Evolutionary conservation across 2,797 vertebrate genomes (phyloP).

Genomic region (Phrynocephalus vlangalii): DNA sequence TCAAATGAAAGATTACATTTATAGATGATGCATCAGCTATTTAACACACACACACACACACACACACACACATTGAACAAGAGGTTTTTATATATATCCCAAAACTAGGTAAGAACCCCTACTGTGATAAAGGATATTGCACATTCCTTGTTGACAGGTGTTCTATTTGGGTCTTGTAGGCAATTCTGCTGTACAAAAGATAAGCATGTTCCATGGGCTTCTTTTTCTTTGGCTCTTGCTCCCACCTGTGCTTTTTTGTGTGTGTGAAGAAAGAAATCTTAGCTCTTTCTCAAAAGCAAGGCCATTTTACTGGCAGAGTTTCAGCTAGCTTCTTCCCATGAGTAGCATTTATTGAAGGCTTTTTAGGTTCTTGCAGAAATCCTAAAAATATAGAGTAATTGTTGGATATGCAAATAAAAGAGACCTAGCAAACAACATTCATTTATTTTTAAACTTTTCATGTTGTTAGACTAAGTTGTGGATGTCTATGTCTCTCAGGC

Average conservation of each 20-base stretch:
- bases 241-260: background rate
- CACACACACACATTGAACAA: conserved; percentile 8
- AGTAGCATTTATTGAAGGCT: conserved; percentile 9
- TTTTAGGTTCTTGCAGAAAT: background rate
- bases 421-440: conserved; percentile 1
- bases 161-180: conserved; percentile 23
- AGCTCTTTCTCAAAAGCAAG: background rate
- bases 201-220: background rate
- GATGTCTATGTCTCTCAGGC: background rate
- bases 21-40: conserved; percentile 49
- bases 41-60: conserved; percentile 10
- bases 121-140: conserved; percentile 32
- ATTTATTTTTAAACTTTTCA: background rate
- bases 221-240: conserved; percentile 23
- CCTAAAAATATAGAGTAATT: background rate
- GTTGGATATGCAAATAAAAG: background rate
- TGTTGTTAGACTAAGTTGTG: background rate
- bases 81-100: background rate
- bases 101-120: background rate
- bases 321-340: conserved; percentile 10
- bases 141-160: conserved; percentile 34
- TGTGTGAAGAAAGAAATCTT: conserved; percentile 33
- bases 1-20: conserved; percentile 46
- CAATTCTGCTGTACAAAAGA: conserved; percentile 38
- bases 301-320: conserved; percentile 39